Percentiles rank a stretch among this genome's conserved stretches.
These are phyloP conservation scores for Aleiodes sp. DNA, from an alignment of 1,140 invertebrate species.

Conservation along the genomic window DNA sequence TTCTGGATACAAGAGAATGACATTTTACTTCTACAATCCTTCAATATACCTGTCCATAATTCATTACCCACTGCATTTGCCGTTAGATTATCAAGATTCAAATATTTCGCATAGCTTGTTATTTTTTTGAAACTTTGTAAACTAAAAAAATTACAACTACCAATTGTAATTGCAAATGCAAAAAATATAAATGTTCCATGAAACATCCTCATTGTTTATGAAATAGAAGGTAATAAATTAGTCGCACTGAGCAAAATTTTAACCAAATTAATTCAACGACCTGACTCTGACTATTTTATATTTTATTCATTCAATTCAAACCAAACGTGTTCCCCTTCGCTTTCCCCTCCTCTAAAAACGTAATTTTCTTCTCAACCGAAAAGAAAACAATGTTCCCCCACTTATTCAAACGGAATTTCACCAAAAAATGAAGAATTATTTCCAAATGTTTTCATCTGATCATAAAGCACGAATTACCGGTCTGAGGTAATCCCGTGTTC, in stretches of 20 bases:
- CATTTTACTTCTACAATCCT: conserved; percentile 73
- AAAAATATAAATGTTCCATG: conserved; percentile 38
- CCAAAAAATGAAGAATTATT: not conserved
- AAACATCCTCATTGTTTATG: conserved; percentile 5
- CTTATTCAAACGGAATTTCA: not conserved
- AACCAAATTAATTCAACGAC: not conserved
- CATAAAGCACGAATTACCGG: conserved; percentile 4
- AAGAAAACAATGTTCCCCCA: not conserved
- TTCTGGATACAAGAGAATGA: conserved; percentile 79
- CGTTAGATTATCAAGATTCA: conserved; percentile 40
- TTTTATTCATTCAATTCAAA: not conserved
- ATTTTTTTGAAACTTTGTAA: conserved; percentile 50
- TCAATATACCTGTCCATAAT: conserved; percentile 76
- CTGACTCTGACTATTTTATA: not conserved
- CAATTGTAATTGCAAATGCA: conserved; percentile 30
- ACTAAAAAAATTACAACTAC: conserved; percentile 46
- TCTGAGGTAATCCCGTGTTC: conserved; percentile 13
- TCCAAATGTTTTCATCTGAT: not conserved
- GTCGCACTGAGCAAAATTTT: too few relatives aligned
- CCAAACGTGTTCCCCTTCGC: not conserved
- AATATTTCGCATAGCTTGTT: conserved; percentile 42
- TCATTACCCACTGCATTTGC: conserved; percentile 68
- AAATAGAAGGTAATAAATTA: too few relatives aligned
- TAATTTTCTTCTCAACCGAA: not conserved
- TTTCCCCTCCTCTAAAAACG: not conserved